These are phyloP conservation scores for Diploscapter pachys DNA, from an alignment of 1,140 invertebrate species.

Conservation along the genomic window DNA sequence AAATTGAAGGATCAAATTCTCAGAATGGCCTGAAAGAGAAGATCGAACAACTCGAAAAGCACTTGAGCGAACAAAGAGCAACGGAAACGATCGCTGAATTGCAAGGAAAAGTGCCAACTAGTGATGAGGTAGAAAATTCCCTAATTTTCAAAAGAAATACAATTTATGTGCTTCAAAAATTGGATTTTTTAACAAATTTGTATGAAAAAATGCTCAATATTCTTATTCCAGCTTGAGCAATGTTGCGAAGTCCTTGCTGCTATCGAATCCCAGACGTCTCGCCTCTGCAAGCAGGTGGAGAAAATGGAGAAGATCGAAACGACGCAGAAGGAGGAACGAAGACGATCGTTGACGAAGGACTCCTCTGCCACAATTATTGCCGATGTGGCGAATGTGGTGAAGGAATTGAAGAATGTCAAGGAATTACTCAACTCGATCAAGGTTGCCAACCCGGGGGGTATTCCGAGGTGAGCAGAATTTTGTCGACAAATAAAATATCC, in stretches of 20 bases:
- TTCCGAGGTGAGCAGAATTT: too few species aligned
- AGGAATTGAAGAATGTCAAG: constrained; percentile 47
- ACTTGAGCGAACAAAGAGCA: constrained; percentile 47
- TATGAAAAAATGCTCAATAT: background rate
- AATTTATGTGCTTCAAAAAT: too few species aligned
- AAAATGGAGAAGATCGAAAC: constrained; percentile 50
- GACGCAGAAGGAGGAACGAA: constrained; percentile 51
- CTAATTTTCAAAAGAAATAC: too few species aligned
- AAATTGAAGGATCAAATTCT: constrained; percentile 10
- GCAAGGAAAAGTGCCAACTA: constrained; percentile 41
- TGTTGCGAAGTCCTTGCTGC: constrained; percentile 52
- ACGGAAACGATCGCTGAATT: constrained; percentile 32
- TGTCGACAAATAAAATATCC: too few species aligned
- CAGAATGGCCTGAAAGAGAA: constrained; percentile 41
- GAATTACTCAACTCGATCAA: constrained; percentile 45
- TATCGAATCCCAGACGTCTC: constrained; percentile 49
- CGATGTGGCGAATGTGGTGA: constrained; percentile 50
- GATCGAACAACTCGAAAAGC: constrained; percentile 46
- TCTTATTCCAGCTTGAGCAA: constrained; percentile 47
- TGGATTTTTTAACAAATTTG: too few species aligned
- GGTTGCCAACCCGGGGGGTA: constrained; percentile 12
- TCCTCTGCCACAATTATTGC: constrained; percentile 45
- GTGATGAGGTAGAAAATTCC: constrained; percentile 38
- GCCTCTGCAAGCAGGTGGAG: constrained; percentile 51
- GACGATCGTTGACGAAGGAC: constrained; percentile 52